These are phyloP conservation scores for Gambusia holbrooki DNA, from an alignment of 2,113 vertebrate species.

Conservation along the genomic window DNA sequence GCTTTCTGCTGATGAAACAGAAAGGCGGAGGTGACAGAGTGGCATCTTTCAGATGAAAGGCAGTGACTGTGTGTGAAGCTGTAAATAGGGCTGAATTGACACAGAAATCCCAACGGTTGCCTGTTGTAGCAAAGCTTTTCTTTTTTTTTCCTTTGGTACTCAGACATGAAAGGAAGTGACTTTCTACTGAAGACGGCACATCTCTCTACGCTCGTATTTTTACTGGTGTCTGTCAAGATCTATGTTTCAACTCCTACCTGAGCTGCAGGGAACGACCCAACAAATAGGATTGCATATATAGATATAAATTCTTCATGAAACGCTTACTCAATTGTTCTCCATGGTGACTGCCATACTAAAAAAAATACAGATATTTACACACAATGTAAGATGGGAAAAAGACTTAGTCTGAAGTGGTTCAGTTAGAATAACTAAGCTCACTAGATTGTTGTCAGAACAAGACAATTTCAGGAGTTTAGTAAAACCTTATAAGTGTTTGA, in stretches of 20 bases:
- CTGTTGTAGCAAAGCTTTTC: background rate
- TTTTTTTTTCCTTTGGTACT: background rate
- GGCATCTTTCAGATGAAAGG: conserved; percentile 29
- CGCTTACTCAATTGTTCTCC: background rate
- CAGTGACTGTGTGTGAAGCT: conserved; percentile 13
- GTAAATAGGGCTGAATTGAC: background rate
- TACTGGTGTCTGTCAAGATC: background rate
- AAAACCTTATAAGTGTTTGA: too few species aligned
- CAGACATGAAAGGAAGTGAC: conserved; percentile 15
- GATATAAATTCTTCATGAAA: background rate
- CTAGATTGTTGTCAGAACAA: too few species aligned
- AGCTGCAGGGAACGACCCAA: background rate
- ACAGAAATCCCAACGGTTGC: background rate
- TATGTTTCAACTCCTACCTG: background rate
- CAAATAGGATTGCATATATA: background rate
- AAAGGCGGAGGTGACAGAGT: conserved; percentile 17
- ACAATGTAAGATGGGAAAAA: background rate
- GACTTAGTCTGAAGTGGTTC: background rate
- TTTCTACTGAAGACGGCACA: background rate
- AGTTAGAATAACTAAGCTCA: too few species aligned
- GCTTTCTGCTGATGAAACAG: conserved; percentile 36
- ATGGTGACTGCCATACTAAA: background rate
- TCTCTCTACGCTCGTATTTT: background rate
- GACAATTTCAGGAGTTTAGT: too few species aligned
- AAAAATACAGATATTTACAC: background rate